Conservation (phyloP, 1,140 invertebrate species). For the Caenorhabditis inopinata region DNA sequence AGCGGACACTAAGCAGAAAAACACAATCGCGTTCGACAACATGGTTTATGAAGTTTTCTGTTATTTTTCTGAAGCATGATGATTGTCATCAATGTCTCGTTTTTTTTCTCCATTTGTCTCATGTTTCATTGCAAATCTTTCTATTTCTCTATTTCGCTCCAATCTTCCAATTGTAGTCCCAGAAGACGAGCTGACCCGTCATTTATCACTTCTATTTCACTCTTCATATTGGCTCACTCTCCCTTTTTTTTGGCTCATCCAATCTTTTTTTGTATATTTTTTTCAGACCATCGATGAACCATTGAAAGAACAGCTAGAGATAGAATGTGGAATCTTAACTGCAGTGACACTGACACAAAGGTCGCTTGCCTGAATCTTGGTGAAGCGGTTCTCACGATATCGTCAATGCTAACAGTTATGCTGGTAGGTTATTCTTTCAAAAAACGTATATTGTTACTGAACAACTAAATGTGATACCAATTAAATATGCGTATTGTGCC, state of each 20-base stretch:
- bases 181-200: slow-evolving; percentile 10
- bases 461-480: slow-evolving; percentile 1
- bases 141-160: background rate
- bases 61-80: too few relatives aligned
- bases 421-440: slow-evolving; percentile 49
- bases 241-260: background rate
- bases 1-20: too few relatives aligned
- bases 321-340: slow-evolving; percentile 14
- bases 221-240: background rate
- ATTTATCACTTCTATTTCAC: background rate
- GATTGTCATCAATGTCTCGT: background rate
- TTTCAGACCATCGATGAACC: slow-evolving; percentile 27
- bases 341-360: slow-evolving; percentile 26
- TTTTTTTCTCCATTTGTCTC: background rate
- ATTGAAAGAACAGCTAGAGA: background rate
- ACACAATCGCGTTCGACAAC: too few relatives aligned
- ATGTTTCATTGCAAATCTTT: background rate
- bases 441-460: background rate
- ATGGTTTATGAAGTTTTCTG: too few relatives aligned
- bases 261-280: background rate
- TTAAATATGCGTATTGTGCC: too few relatives aligned
- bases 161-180: slow-evolving; percentile 18
- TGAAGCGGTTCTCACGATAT: slow-evolving; percentile 61
- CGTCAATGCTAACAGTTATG: slow-evolving; percentile 64
- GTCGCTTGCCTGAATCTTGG: slow-evolving; percentile 58